phyloP scores from a whole-genome alignment of 2,797 vertebrate genomes.

The Vultur gryphus region DNA sequence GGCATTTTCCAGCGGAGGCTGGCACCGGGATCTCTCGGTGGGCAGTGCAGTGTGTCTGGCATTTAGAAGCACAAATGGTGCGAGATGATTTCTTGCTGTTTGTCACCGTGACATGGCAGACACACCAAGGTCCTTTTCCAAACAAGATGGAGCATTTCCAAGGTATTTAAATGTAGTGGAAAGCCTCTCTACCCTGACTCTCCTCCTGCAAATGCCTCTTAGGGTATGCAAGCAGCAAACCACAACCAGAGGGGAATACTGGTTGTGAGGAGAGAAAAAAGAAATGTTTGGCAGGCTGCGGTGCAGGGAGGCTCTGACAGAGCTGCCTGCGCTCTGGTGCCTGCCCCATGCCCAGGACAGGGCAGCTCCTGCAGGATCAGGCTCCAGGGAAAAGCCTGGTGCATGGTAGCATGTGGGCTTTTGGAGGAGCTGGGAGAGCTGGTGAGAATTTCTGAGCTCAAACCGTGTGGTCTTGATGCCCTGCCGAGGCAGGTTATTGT shows the following conservation, averaged over 20 bases:
- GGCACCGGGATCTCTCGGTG: background rate
- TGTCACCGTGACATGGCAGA: background rate
- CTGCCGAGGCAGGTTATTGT: background rate
- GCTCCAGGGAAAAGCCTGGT: background rate
- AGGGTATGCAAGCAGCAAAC: background rate
- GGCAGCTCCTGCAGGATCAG: background rate
- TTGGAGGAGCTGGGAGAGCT: background rate
- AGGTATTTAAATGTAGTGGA: background rate
- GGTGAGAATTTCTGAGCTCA: background rate
- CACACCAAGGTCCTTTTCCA: background rate
- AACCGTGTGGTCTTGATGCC: background rate
- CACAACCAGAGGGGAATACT: background rate
- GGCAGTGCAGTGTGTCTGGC: background rate
- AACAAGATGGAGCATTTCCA: background rate
- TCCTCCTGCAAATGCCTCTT: background rate
- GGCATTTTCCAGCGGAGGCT: background rate
- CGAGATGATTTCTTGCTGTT: background rate
- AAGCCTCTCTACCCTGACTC: background rate
- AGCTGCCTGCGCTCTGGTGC: background rate
- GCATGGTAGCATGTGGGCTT: background rate
- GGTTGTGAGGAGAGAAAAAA: background rate
- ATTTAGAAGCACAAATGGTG: background rate
- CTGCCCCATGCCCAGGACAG: rapidly evolving
- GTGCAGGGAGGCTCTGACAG: background rate
- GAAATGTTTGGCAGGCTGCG: background rate